A percentile compares a stretch with the other conserved stretches of the same genome.
Conservation (phyloP, 2,888 invertebrate species). For the Archaeoteleia sp. region DNA sequence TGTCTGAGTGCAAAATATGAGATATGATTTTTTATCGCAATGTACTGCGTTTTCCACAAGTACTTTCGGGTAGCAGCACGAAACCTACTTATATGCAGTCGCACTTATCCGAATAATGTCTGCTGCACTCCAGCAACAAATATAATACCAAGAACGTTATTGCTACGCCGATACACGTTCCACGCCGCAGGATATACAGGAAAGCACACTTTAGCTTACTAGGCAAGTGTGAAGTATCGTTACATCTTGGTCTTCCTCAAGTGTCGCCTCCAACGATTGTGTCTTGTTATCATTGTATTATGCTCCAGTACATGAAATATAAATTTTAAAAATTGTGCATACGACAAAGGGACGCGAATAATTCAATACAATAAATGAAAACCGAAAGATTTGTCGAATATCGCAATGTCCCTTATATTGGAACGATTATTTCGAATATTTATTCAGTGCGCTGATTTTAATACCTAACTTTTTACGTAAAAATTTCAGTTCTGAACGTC, state of each 20-base stretch:
- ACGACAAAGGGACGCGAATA: no score
- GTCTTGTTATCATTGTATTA: background rate
- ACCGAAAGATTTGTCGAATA: no score
- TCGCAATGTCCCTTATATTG: no score
- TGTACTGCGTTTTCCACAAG: background rate
- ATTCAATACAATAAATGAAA: no score
- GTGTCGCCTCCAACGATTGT: background rate
- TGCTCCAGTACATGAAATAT: no score
- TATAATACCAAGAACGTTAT: slow-evolving; percentile 11
- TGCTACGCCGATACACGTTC: slow-evolving; percentile 37
- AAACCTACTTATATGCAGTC: slow-evolving; percentile 1
- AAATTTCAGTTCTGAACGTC: background rate
- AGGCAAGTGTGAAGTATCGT: background rate
- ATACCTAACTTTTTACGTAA: no score
- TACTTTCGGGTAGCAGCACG: background rate
- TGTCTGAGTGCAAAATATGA: background rate
- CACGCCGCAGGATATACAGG: slow-evolving; percentile 64
- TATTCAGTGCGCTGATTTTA: no score
- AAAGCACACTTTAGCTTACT: slow-evolving; percentile 64
- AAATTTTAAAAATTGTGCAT: background rate
- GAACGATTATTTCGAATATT: no score
- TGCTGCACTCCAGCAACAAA: slow-evolving; percentile 12
- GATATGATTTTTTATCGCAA: background rate
- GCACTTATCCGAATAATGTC: slow-evolving; percentile 13
- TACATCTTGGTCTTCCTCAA: slow-evolving; percentile 4